Conservation (phyloP, 2,797 vertebrate species). For the Cygnus olor region DNA sequence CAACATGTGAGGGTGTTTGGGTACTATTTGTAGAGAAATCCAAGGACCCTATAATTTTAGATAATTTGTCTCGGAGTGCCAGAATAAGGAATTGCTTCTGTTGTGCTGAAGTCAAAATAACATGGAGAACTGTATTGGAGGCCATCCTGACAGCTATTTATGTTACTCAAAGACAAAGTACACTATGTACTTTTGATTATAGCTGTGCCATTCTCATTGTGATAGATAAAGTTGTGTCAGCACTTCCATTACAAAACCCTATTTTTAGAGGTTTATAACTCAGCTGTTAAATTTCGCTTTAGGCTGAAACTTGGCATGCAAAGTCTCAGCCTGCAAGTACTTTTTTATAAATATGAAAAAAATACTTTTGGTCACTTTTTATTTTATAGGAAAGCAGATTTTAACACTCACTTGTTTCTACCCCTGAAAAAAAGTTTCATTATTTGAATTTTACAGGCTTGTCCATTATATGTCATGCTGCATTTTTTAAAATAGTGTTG, state of each 20-base stretch:
- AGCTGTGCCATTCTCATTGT: background rate
- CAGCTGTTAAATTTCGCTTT: conserved; percentile 60
- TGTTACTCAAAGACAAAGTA: conserved; percentile 37
- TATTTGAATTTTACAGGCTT: conserved; percentile 41
- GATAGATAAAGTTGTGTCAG: conserved; percentile 55
- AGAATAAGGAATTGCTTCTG: background rate
- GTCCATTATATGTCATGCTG: conserved; percentile 22
- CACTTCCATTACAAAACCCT: conserved; percentile 55
- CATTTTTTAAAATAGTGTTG: conserved; percentile 16
- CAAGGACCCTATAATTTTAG: background rate
- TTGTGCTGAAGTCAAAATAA: background rate
- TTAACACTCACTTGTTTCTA: conserved; percentile 35
- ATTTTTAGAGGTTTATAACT: conserved; percentile 71
- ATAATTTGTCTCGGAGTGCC: background rate
- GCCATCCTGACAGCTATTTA: conserved; percentile 42
- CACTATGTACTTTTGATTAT: conserved; percentile 50
- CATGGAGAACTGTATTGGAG: background rate
- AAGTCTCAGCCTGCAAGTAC: conserved; percentile 24
- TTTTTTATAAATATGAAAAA: background rate
- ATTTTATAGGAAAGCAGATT: conserved; percentile 39
- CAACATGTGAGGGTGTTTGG: background rate
- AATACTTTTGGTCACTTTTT: conserved; percentile 30
- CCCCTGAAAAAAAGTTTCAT: conserved; percentile 39
- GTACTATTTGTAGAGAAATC: conserved; percentile 3
- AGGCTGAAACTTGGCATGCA: conserved; percentile 63